A percentile compares a stretch with the other conserved stretches of the same genome.
Evolutionary conservation across 1,140 invertebrate genomes (phyloP).

Genomic region (Diabrotica undecimpunctata): DNA sequence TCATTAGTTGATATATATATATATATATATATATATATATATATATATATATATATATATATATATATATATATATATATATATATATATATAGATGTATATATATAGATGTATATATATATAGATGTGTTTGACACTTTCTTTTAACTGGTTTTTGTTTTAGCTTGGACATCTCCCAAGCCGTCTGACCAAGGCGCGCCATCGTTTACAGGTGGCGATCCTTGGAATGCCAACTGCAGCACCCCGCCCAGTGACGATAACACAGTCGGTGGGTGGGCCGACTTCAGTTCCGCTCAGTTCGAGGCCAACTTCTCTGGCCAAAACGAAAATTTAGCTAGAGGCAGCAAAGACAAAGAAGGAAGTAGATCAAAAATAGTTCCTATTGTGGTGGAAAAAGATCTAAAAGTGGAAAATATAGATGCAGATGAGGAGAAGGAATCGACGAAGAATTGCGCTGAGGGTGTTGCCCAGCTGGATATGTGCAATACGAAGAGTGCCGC

Average conservation of each 20-base stretch:
- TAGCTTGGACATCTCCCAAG: conserved; percentile 39
- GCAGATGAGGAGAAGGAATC: conserved; percentile 11
- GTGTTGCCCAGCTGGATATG: neutral
- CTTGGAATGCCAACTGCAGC: conserved; percentile 27
- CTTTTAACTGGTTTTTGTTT: conserved; percentile 11
- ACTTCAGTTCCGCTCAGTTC: conserved; percentile 40
- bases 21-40: no score
- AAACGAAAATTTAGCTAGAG: conserved; percentile 12
- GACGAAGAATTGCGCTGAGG: conserved; percentile 3
- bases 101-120: no score
- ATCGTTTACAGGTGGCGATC: conserved; percentile 25
- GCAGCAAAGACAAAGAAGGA: conserved; percentile 6
- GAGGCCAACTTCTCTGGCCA: conserved; percentile 27
- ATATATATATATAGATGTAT: no score
- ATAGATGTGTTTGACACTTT: neutral
- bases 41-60: no score
- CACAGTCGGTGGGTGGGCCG: conserved; percentile 36
- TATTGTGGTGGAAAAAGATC: conserved; percentile 16
- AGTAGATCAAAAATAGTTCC: neutral
- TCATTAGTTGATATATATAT: no score
- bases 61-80: no score
- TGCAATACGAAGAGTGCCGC: neutral
- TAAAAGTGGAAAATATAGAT: conserved; percentile 24
- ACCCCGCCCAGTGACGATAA: conserved; percentile 10
- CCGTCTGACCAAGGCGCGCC: conserved; percentile 6